These are phyloP conservation scores for Galerucella nymphaeae DNA, from an alignment of 2,888 invertebrate species.

Conservation along the genomic window DNA sequence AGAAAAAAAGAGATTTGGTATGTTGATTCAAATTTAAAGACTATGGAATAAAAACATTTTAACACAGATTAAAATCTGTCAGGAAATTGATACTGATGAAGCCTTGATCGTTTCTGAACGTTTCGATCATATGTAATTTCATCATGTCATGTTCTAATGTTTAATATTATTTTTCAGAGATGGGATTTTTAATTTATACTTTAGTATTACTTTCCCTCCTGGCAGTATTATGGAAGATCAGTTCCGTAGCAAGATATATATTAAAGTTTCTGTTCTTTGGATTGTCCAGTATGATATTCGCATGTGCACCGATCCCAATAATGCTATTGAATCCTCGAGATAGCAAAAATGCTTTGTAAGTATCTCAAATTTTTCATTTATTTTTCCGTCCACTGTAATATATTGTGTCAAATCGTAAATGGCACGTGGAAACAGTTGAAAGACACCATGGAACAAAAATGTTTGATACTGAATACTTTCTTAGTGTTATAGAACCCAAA, in stretches of 20 bases:
- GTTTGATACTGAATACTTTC: no score
- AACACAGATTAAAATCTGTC: no score
- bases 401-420: no score
- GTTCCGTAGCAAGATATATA: slow-evolving; percentile 76
- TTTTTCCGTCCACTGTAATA: no score
- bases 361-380: slow-evolving; percentile 50
- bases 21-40: no score
- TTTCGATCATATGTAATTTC: not conserved
- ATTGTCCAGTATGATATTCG: slow-evolving; percentile 69
- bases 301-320: slow-evolving; percentile 77
- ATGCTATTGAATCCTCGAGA: slow-evolving; percentile 80
- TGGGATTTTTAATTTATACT: slow-evolving; percentile 50
- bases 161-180: slow-evolving; percentile 41
- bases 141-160: not conserved
- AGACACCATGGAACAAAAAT: no score
- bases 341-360: slow-evolving; percentile 85
- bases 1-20: no score
- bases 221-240: slow-evolving; percentile 66
- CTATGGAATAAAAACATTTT: no score
- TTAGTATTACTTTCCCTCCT: slow-evolving; percentile 43
- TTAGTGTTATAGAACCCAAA: no score
- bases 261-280: slow-evolving; percentile 77
- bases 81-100: no score
- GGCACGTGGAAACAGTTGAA: no score
- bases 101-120: not conserved